Percentiles rank a stretch among this genome's conserved stretches.
These are phyloP conservation scores for Rhinichthys osculus DNA, from an alignment of 2,797 vertebrate genomes.

Conservation along the genomic window DNA sequence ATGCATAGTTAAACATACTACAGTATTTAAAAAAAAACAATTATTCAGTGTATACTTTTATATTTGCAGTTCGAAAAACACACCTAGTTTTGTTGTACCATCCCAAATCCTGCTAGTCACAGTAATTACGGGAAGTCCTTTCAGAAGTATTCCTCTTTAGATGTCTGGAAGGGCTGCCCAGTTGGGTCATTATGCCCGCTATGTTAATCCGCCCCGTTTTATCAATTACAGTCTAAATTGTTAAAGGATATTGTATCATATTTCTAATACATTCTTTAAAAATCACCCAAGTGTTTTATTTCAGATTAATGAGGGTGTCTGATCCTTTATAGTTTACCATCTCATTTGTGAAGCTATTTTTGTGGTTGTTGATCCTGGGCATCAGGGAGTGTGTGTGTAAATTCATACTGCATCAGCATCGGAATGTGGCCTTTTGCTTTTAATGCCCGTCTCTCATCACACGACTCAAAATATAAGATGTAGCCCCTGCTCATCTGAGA, in stretches of 20 bases:
- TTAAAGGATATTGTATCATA: slow-evolving; percentile 39
- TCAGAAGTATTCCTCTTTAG: neutral
- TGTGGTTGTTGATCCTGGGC: slow-evolving; percentile 52
- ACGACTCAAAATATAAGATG: slow-evolving; percentile 62
- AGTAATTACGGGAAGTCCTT: slow-evolving; percentile 29
- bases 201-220: slow-evolving; percentile 5
- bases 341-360: slow-evolving; percentile 58
- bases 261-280: slow-evolving; percentile 37
- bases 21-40: too few relatives aligned
- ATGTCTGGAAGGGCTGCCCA: neutral
- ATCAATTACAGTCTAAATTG: slow-evolving; percentile 48
- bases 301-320: slow-evolving; percentile 43
- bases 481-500: slow-evolving; percentile 40
- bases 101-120: neutral
- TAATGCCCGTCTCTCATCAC: slow-evolving; percentile 70
- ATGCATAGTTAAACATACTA: neutral
- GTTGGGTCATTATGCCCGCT: slow-evolving; percentile 19
- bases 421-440: slow-evolving; percentile 63
- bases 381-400: slow-evolving; percentile 41
- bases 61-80: neutral
- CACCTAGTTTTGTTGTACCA: neutral
- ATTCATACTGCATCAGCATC: slow-evolving; percentile 48
- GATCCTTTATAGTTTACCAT: slow-evolving; percentile 54
- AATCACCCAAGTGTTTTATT: slow-evolving; percentile 23
- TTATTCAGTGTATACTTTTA: neutral